phyloP scores from a whole-genome alignment of 2,888 invertebrate genomes.

The Hypercompe scribonia region DNA sequence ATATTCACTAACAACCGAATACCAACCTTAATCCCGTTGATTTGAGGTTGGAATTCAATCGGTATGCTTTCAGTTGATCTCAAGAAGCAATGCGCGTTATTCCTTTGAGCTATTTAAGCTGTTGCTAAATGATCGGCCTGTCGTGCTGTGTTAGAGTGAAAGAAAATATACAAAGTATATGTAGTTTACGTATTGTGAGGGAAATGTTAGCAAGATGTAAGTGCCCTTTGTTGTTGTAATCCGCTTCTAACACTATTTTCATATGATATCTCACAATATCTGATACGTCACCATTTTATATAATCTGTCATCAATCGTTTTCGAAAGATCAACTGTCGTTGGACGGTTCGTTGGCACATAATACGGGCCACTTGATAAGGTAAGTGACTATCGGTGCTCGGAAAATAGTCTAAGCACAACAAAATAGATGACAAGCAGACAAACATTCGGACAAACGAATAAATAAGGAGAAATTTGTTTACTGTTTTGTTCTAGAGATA shows the following conservation, averaged over 20 bases:
- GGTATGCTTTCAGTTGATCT: slow-evolving; percentile 19
- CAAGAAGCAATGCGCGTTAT: slow-evolving; percentile 49
- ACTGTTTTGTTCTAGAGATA: no score
- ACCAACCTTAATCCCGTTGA: slow-evolving; percentile 1
- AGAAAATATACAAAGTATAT: slow-evolving; percentile 47
- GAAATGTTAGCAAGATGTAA: slow-evolving; percentile 25
- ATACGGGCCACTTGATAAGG: no score
- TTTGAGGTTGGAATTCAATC: slow-evolving; percentile 14
- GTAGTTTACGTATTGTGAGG: slow-evolving; percentile 41
- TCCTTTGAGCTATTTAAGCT: slow-evolving; percentile 59
- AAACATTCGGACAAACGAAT: no score
- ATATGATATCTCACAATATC: background rate
- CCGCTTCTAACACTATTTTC: slow-evolving; percentile 22
- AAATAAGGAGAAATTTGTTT: no score
- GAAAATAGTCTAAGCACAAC: no score
- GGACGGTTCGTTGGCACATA: background rate
- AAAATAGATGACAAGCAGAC: no score
- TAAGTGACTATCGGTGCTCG: no score
- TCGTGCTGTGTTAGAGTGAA: slow-evolving; percentile 41
- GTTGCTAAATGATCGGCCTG: slow-evolving; percentile 53
- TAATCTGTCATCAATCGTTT: background rate
- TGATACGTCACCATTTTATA: background rate
- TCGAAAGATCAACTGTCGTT: background rate
- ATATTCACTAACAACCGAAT: slow-evolving; percentile 26
- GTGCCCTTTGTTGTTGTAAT: slow-evolving; percentile 26